Evolutionary conservation across 1,140 invertebrate genomes (phyloP), one percentile per base, ranked within the genome.

Genomic region (Scaptomyza montana): DNA sequence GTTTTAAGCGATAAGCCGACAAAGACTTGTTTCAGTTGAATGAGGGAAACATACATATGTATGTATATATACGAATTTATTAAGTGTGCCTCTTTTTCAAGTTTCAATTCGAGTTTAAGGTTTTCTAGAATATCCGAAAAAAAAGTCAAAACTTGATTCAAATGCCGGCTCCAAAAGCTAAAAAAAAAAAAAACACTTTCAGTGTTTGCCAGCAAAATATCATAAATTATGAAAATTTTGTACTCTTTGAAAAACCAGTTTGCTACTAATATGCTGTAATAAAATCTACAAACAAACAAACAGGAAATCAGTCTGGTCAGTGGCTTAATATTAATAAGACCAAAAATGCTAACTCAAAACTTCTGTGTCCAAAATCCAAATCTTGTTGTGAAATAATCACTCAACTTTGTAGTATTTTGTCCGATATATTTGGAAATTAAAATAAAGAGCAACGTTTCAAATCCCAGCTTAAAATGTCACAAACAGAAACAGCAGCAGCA

Each of bases 281-380:
- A 78, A 51, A 71, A 65, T 30, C 49, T 62, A 77, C 82, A 85
- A 85, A 86, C 82, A 85, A 85, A 86, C 82, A 86, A 78, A 81
- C 81, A 79, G 70, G 81, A 86, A 86, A 86, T 43, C 25, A 19
- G 9, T 53, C 9, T 25, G 60, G 53, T 46, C 19, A 13, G 12
- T 51, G 33, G 28, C 21, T 25, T 2, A 12, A 28, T 21, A 2
- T 16, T 43, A 6, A 25, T 1, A 54, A 13, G 28, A 30, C 45
- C 41, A 36, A 46, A 63, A 50, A 69, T 33, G 21, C 2, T 25
- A 25, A 25, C 16, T 28, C 33, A 30, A 55, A 30, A 30, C 3
- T 30, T 5, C 25, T 50, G n/a, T 33, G 30, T 33, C 7, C 7
- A 33, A 33, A 33, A 33, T 33, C 30, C 3, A 61, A 54, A 69